These are phyloP conservation scores for Xiphorhynchus elegans DNA, from an alignment of 2,113 vertebrate species.

Conservation along the genomic window DNA sequence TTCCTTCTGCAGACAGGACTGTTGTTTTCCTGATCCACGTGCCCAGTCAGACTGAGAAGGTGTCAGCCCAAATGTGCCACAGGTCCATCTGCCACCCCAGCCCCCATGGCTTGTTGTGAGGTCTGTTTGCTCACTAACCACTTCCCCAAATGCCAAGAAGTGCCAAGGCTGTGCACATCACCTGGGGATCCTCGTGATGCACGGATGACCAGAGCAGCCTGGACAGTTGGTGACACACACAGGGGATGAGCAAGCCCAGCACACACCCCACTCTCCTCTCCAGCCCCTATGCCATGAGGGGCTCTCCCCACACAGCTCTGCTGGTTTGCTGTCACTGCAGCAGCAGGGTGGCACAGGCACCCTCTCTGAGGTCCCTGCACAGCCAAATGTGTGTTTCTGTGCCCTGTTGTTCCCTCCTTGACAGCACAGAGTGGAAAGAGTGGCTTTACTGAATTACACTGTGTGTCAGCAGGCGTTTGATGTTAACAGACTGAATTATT, in stretches of 20 bases:
- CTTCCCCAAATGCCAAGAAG: fast-evolving
- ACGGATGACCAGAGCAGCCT: too few relatives aligned
- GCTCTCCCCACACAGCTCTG: too few relatives aligned
- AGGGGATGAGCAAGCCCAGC: too few relatives aligned
- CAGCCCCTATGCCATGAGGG: too few relatives aligned
- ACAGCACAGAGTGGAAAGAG: background rate
- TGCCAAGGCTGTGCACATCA: too few relatives aligned
- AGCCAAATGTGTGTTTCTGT: background rate
- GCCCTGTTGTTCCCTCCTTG: background rate
- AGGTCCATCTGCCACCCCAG: background rate
- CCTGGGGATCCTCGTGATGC: too few relatives aligned
- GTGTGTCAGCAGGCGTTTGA: background rate
- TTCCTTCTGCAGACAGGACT: background rate
- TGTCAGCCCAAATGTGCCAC: fast-evolving
- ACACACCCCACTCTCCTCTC: too few relatives aligned
- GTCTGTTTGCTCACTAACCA: background rate
- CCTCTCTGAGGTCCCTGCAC: background rate
- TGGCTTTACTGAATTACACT: background rate
- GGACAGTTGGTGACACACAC: too few relatives aligned
- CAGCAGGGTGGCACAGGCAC: background rate
- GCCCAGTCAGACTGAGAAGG: background rate
- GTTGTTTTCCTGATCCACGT: background rate
- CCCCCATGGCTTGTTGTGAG: fast-evolving
- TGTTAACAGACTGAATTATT: background rate
- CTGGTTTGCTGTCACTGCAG: background rate